phyloP scores from a whole-genome alignment of 1,140 invertebrate species.

The Littorina saxatilis region DNA sequence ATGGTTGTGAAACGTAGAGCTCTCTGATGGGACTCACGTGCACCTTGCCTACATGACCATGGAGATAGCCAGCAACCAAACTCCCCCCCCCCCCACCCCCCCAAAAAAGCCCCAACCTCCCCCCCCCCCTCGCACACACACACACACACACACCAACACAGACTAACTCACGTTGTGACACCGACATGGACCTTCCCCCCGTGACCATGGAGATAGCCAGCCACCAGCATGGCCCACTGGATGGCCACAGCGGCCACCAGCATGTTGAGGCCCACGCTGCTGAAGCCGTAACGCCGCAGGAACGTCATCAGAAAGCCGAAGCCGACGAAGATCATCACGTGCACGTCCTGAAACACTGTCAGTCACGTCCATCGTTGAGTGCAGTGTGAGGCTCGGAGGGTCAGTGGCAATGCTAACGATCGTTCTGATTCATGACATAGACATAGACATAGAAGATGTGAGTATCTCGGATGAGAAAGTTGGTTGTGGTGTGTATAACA shows the following conservation, averaged over 20 bases:
- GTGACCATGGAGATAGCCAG: slow-evolving; percentile 51
- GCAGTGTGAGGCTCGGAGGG: too few species aligned
- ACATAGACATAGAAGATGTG: too few species aligned
- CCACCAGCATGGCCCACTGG: slow-evolving; percentile 67
- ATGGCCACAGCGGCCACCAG: slow-evolving; percentile 79
- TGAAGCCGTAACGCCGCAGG: slow-evolving; percentile 91
- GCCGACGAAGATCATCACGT: slow-evolving; percentile 97
- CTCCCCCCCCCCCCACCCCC: neutral
- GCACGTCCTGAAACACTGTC: slow-evolving; percentile 91
- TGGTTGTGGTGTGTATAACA: too few species aligned
- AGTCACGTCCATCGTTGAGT: neutral
- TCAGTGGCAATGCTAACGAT: too few species aligned
- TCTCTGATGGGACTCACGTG: too few species aligned
- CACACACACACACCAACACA: neutral
- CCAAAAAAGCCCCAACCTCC: neutral
- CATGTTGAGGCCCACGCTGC: slow-evolving; percentile 91
- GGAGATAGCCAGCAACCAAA: too few species aligned
- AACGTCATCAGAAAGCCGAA: slow-evolving; percentile 98
- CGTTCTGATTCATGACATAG: too few species aligned
- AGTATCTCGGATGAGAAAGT: too few species aligned
- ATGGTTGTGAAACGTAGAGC: too few species aligned
- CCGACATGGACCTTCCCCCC: slow-evolving; percentile 69
- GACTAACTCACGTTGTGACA: slow-evolving; percentile 68
- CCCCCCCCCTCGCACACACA: neutral
- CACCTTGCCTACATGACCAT: too few species aligned